These are phyloP conservation scores for Mesoclemmys tuberculata DNA, from an alignment of 2,113 vertebrate species.

Conservation along the genomic window DNA sequence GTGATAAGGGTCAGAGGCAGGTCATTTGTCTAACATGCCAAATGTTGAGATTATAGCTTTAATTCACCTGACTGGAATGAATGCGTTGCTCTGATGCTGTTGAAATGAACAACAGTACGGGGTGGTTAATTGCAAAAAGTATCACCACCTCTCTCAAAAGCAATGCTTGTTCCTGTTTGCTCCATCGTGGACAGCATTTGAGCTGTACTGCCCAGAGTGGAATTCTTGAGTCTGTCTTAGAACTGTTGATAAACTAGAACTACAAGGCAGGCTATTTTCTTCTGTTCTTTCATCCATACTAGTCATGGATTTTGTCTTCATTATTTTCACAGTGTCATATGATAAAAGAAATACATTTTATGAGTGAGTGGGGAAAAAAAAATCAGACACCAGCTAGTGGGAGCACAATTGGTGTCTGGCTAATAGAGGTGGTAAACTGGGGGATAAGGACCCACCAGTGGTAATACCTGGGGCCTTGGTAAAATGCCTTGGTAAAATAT, in stretches of 20 bases:
- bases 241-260: not conserved
- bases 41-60: constrained; percentile 4
- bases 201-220: not conserved
- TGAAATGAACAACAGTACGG: not conserved
- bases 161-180: not conserved
- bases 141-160: not conserved
- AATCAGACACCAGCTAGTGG: not conserved
- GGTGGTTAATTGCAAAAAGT: not conserved
- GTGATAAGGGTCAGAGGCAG: not conserved
- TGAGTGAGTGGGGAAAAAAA: not conserved
- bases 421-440: not conserved
- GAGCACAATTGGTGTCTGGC: not conserved
- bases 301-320: not conserved
- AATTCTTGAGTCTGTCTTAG: not conserved
- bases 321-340: not conserved
- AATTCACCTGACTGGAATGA: not conserved
- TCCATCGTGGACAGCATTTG: not conserved
- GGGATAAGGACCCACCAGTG: not conserved
- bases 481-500: not conserved
- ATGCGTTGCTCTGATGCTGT: not conserved
- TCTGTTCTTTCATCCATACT: not conserved
- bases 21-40: not conserved
- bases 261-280: not conserved
- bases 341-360: not conserved
- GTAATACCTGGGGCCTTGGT: not conserved